phyloP scores from a whole-genome alignment of 2,113 vertebrate genomes.

The Gymnocephalus cernua region DNA sequence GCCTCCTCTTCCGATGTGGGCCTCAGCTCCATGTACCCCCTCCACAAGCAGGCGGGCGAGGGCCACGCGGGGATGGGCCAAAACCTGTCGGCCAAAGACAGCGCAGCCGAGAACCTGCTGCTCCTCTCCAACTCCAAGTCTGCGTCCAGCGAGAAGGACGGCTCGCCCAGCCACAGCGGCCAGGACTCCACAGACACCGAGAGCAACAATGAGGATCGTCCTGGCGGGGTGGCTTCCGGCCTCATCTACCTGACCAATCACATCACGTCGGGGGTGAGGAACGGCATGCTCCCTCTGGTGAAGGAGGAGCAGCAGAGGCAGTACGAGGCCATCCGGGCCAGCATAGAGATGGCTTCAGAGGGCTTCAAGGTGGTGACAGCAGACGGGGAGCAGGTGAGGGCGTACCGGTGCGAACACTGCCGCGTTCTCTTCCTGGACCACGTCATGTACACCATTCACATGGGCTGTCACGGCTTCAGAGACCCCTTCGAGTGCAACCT shows the following conservation, averaged over 20 bases:
- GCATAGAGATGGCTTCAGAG: constrained; percentile 86
- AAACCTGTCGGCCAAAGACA: constrained; percentile 89
- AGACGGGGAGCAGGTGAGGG: constrained; percentile 92
- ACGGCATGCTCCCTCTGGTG: constrained; percentile 90
- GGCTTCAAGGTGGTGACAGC: constrained; percentile 92
- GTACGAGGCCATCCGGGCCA: constrained; percentile 88
- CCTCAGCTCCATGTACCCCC: constrained; percentile 89
- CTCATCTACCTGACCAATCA: constrained; percentile 98
- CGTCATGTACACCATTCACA: constrained; percentile 99
- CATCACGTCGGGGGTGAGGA: constrained; percentile 89
- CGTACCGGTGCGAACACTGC: constrained; percentile 95
- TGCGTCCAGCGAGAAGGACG: constrained; percentile 92
- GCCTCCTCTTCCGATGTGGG: constrained; percentile 88
- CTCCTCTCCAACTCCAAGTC: constrained; percentile 97
- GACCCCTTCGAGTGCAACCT: constrained; percentile 99
- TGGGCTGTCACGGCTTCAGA: constrained; percentile 98
- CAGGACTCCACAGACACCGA: constrained; percentile 98
- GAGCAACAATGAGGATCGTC: constrained; percentile 94
- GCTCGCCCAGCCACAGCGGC: constrained; percentile 95
- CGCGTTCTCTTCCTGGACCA: constrained; percentile 97
- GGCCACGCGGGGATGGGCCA: constrained; percentile 75
- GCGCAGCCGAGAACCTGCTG: constrained; percentile 93
- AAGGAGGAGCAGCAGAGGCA: constrained; percentile 94
- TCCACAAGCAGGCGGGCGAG: constrained; percentile 88
- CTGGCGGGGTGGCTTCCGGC: constrained; percentile 76